A percentile compares a stretch with the other conserved stretches of the same genome.
Conservation (phyloP, 1,140 invertebrate species). For the Harpegnathos saltator region DNA sequence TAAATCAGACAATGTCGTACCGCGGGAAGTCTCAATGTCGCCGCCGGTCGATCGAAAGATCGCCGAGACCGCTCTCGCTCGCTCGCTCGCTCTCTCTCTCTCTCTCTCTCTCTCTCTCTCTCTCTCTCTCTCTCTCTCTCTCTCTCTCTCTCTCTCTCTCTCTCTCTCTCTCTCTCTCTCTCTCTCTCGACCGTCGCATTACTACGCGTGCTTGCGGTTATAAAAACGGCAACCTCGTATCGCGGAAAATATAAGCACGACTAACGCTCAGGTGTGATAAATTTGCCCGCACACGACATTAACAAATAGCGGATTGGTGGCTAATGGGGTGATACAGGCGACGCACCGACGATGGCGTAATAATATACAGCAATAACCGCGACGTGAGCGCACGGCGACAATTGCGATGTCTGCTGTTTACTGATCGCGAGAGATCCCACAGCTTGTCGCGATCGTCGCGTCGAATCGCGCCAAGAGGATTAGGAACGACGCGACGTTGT, state of each 20-base stretch:
- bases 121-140: no score
- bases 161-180: no score
- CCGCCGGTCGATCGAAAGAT: slow-evolving; percentile 24
- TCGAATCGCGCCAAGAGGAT: slow-evolving; percentile 42
- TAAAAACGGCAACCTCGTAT: slow-evolving; percentile 32
- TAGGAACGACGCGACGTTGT: slow-evolving; percentile 4
- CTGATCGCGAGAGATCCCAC: slow-evolving; percentile 3
- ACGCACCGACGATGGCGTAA: slow-evolving; percentile 55
- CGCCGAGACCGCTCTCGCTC: slow-evolving; percentile 29
- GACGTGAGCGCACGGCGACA: slow-evolving; percentile 37
- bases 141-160: no score
- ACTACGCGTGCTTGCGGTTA: no score
- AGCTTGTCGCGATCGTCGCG: background rate
- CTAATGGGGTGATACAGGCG: slow-evolving; percentile 53
- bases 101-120: no score
- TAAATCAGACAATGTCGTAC: slow-evolving; percentile 36
- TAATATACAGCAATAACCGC: slow-evolving; percentile 59
- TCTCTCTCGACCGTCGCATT: no score
- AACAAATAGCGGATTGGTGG: slow-evolving; percentile 64
- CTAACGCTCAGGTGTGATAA: slow-evolving; percentile 68
- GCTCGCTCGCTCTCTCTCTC: no score
- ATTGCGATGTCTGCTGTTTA: slow-evolving; percentile 35
- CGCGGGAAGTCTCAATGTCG: slow-evolving; percentile 32
- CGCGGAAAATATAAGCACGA: slow-evolving; percentile 60
- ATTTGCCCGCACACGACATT: slow-evolving; percentile 68